A percentile compares a stretch with the other conserved stretches of the same genome.
Conservation (phyloP, 2,888 invertebrate species). For the Zaprionus obscuricornis region DNA sequence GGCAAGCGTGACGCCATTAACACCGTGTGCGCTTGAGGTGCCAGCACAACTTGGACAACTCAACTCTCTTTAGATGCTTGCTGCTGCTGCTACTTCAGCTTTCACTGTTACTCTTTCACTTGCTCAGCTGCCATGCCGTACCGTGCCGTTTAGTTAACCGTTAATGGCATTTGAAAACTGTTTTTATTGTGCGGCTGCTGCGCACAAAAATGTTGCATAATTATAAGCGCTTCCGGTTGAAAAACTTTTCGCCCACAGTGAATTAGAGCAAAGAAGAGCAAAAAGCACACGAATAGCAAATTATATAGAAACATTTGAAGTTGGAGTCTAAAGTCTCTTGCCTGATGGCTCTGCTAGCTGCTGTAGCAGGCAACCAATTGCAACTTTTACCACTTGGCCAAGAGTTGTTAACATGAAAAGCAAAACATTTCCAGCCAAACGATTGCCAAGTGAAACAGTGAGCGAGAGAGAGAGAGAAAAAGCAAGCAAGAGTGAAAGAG, state of each 20-base stretch:
- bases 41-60: constrained; percentile 35
- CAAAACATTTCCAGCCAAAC: constrained; percentile 18
- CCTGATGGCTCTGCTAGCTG: no score
- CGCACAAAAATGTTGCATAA: constrained; percentile 75
- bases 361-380: no score
- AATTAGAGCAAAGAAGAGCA: constrained; percentile 41
- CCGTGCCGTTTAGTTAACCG: constrained; percentile 68
- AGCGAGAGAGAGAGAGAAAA: no score
- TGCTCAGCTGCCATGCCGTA: no score
- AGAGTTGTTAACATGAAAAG: constrained; percentile 49
- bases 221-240: constrained; percentile 70
- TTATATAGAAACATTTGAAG: no score
- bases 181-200: constrained; percentile 62
- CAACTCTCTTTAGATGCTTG: constrained; percentile 6
- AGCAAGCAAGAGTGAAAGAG: no score
- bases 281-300: not conserved
- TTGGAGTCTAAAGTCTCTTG: no score
- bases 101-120: not conserved
- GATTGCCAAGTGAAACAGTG: constrained; percentile 3
- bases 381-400: constrained; percentile 47
- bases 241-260: constrained; percentile 62
- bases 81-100: no score
- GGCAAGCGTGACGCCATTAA: constrained; percentile 48
- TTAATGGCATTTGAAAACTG: constrained; percentile 76
- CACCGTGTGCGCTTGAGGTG: constrained; percentile 50